Percentiles rank a stretch among this genome's conserved stretches.
These are phyloP conservation scores for Limosa lapponica DNA, from an alignment of 2,797 vertebrate species.

Conservation along the genomic window DNA sequence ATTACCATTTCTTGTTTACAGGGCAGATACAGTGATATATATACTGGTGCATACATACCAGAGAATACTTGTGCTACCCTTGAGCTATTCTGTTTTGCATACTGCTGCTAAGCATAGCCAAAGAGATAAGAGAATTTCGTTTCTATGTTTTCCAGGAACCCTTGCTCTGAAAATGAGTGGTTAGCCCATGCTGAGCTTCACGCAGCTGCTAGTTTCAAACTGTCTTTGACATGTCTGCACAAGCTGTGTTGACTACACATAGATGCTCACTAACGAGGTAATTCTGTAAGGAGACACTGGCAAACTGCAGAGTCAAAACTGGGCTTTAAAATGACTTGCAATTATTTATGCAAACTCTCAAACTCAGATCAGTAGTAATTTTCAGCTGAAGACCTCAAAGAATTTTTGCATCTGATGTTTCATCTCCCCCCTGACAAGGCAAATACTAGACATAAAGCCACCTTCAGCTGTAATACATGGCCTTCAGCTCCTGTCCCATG, in stretches of 20 bases:
- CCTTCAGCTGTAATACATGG: neutral
- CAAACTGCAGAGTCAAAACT: neutral
- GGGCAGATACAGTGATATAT: neutral
- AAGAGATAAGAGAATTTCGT: neutral
- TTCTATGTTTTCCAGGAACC: neutral
- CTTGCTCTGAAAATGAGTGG: neutral
- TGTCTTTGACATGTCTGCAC: constrained; percentile 17
- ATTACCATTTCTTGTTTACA: neutral
- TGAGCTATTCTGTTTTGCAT: neutral
- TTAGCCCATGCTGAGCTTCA: neutral
- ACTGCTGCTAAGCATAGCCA: neutral
- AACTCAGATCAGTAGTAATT: neutral
- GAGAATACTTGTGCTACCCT: neutral
- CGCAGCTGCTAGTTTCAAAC: neutral
- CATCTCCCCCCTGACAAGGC: neutral
- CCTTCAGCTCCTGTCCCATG: neutral
- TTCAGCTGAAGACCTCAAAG: neutral
- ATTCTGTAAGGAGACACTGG: neutral
- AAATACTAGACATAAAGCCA: neutral
- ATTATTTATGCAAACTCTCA: constrained; percentile 1
- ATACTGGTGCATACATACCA: neutral
- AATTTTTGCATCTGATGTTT: neutral
- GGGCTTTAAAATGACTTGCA: neutral
- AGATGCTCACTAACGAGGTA: neutral
- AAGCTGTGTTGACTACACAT: neutral